Percentiles rank a stretch among this genome's conserved stretches.
These are phyloP conservation scores for Brachyistius frenatus DNA, from an alignment of 2,113 vertebrate genomes.

Conservation along the genomic window DNA sequence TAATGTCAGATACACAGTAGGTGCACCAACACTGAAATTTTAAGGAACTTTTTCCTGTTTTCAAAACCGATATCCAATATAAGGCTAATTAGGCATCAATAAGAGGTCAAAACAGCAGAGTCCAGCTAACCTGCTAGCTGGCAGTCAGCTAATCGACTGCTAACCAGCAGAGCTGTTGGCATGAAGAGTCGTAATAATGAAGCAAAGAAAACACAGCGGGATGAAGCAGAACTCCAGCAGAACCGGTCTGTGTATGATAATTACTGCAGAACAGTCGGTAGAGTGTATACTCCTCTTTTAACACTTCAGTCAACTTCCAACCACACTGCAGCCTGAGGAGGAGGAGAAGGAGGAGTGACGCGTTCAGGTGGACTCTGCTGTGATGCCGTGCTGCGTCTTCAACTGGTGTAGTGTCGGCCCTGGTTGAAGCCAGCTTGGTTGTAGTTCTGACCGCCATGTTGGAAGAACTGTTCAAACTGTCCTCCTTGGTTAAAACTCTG, in stretches of 20 bases:
- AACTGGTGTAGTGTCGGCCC: slow-evolving; percentile 94
- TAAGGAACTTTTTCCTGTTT: not conserved
- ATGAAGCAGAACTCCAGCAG: not conserved
- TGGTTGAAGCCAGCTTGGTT: slow-evolving; percentile 96
- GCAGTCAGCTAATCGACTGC: not conserved
- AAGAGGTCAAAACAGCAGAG: slow-evolving; percentile 82
- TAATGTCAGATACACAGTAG: slow-evolving; percentile 20
- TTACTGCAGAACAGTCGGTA: not conserved
- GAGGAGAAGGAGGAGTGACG: not conserved
- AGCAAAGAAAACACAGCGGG: slow-evolving; percentile 17
- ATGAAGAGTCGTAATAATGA: not conserved
- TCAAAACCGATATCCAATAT: slow-evolving; percentile 59
- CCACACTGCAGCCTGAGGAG: slow-evolving; percentile 15
- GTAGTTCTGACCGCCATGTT: slow-evolving; percentile 98
- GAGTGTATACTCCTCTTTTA: not conserved
- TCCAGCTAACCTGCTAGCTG: slow-evolving; percentile 39
- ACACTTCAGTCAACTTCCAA: slow-evolving; percentile 2
- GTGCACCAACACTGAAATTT: slow-evolving; percentile 20
- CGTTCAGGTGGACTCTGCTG: slow-evolving; percentile 83
- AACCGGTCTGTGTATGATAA: no score
- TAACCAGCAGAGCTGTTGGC: slow-evolving; percentile 1
- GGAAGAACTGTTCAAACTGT: slow-evolving; percentile 99
- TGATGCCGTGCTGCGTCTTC: slow-evolving; percentile 80
- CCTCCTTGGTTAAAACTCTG: slow-evolving; percentile 95
- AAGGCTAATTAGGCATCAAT: slow-evolving; percentile 84